These are phyloP conservation scores for Drosophila kanekoi DNA, from an alignment of 2,888 invertebrate species.

Conservation along the genomic window DNA sequence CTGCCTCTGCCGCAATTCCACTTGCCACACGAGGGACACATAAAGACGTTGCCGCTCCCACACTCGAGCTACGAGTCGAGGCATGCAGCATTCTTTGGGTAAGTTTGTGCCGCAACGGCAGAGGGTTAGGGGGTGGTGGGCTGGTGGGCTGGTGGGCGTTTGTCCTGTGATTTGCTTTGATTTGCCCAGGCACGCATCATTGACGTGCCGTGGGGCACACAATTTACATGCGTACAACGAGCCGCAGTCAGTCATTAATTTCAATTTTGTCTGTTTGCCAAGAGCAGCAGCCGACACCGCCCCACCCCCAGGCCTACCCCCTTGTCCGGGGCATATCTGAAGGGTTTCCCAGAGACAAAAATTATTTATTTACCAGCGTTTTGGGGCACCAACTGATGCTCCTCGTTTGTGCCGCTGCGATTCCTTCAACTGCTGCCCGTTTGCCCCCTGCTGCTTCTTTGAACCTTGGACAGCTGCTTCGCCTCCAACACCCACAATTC, in stretches of 20 bases:
- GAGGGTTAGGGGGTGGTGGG: background rate
- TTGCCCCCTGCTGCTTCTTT: background rate
- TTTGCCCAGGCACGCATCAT: slow-evolving; percentile 69
- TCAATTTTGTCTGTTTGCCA: slow-evolving; percentile 55
- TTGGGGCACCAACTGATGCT: slow-evolving; percentile 15
- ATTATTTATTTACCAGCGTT: slow-evolving; percentile 73
- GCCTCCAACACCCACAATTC: background rate
- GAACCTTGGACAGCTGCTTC: background rate
- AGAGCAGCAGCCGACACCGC: slow-evolving; percentile 13
- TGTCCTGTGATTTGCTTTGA: slow-evolving; percentile 57
- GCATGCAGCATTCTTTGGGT: slow-evolving; percentile 5
- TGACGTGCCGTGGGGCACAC: slow-evolving; percentile 54
- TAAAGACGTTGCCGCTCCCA: slow-evolving; percentile 29
- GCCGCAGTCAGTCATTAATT: slow-evolving; percentile 68
- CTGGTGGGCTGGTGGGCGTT: background rate
- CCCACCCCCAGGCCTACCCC: background rate
- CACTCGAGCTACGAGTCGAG: background rate
- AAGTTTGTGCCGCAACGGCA: background rate
- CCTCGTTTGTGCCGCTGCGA: background rate
- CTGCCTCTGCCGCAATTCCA: slow-evolving; percentile 37
- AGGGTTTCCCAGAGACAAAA: slow-evolving; percentile 58
- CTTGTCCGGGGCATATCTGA: slow-evolving; percentile 33
- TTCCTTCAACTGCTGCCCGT: background rate
- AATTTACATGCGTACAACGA: slow-evolving; percentile 9
- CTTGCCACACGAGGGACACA: slow-evolving; percentile 45